Evolutionary conservation across 2,113 vertebrate genomes (phyloP), one percentile per base, ranked within the genome.

Genomic region (Pimephales promelas): DNA sequence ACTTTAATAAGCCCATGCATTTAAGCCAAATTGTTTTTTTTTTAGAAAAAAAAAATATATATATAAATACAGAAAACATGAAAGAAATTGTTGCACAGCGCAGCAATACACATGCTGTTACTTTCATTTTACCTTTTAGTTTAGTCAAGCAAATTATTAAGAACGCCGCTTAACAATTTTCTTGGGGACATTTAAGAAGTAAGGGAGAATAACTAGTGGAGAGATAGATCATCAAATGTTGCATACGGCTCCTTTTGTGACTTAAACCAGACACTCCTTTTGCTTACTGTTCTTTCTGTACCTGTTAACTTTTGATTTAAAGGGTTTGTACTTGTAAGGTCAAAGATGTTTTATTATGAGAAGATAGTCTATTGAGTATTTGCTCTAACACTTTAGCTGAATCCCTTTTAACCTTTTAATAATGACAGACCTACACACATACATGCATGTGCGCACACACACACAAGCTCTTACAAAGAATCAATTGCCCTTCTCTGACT

Each of bases 401-500:
- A 79, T 43, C 56, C 56, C 34, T 62, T 43, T 22, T 62, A 28
- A 52, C 82, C 57, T 16, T 62, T 57, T 72, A 57, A 71, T 24
- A 83, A 31, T 54, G 31, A 71, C 49, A 82, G 10, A 56, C 34
- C 2, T 28, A 70, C 18, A 52, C 28, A 3, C 28, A 26, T 31
- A 43, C 31, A 54, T 24, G 26, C n/a, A 62, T 43, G 68, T 9
- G 31, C 13, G 1, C 43, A 68, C 45, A 81, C 10, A 52, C 31
- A 9, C 22, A 26, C 62, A 71, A 13, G 28, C 74, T 77, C 22
- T 77, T 59, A 24, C 49, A 57, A 56, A 78, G 57, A 79, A 79
- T 79, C 76, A 79, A 22, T 79, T 64, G 59, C 40, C 11, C 59
- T 79, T 47, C 59, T 49, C 43, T 0, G 43, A 66, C 78, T 66